Percentiles rank a stretch among this genome's conserved stretches.
These are phyloP conservation scores for Acanthopagrus latus DNA, from an alignment of 2,797 vertebrate genomes.

Conservation along the genomic window DNA sequence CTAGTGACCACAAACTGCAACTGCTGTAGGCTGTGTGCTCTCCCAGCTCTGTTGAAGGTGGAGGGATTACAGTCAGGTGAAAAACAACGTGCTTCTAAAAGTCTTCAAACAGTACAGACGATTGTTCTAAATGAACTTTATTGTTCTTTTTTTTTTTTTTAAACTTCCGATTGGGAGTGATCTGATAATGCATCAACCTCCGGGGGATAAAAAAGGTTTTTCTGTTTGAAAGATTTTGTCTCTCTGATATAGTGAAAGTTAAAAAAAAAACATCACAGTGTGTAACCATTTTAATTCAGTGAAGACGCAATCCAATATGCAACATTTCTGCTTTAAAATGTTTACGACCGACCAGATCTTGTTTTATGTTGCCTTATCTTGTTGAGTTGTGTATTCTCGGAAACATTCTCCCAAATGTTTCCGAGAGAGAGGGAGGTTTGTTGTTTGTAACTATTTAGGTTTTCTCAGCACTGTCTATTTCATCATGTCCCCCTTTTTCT, in stretches of 20 bases:
- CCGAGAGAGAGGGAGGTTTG: too few species aligned
- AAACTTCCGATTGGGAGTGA: neutral
- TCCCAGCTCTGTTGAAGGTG: neutral
- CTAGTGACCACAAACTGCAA: constrained; percentile 24
- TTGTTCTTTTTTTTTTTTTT: too few species aligned
- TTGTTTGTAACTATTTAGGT: too few species aligned
- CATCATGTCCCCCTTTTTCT: too few species aligned
- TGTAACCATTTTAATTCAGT: neutral
- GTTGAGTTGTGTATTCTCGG: too few species aligned
- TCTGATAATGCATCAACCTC: constrained; percentile 4
- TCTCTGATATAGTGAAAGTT: neutral
- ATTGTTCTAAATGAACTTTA: neutral
- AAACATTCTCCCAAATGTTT: too few species aligned
- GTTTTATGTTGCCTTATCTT: too few species aligned
- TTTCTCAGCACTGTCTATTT: too few species aligned
- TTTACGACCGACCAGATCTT: too few species aligned
- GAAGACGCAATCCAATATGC: neutral
- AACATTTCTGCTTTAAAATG: too few species aligned
- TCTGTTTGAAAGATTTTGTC: constrained; percentile 25
- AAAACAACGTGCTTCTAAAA: neutral
- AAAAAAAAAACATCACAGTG: constrained; percentile 9
- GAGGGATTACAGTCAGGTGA: neutral
- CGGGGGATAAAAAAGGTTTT: neutral
- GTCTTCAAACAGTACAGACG: neutral
- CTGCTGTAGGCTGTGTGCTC: neutral